Conservation (phyloP, 2,797 vertebrate species). For the Aplochiton taeniatus region DNA sequence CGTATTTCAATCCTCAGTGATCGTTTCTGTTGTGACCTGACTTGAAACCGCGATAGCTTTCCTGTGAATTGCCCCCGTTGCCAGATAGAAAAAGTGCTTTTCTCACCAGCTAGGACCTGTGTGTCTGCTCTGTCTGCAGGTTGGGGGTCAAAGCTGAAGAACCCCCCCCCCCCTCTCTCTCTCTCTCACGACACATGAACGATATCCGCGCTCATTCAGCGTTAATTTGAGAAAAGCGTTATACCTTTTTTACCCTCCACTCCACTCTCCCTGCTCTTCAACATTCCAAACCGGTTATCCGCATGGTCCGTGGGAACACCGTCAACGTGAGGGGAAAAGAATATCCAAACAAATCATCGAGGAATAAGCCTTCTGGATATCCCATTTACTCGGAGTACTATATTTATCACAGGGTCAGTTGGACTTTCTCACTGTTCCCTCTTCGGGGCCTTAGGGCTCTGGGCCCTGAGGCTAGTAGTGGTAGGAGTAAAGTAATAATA, state of each 20-base stretch:
- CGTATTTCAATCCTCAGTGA: too few species aligned
- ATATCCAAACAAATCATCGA: conserved; percentile 39
- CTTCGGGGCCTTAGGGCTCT: conserved; percentile 33
- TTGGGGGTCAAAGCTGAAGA: neutral
- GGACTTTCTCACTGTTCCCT: conserved; percentile 67
- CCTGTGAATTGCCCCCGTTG: too few species aligned
- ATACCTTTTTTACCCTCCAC: conserved; percentile 15
- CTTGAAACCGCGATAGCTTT: too few species aligned
- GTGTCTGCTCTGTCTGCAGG: neutral
- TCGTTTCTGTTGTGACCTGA: too few species aligned
- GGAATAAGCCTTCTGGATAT: conserved; percentile 60
- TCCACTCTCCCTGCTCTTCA: neutral
- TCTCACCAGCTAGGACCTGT: neutral
- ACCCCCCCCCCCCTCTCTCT: too few species aligned
- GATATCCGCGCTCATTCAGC: too few species aligned
- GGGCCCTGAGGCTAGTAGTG: conserved; percentile 39
- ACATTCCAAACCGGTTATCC: conserved; percentile 67
- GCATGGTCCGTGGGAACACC: conserved; percentile 76
- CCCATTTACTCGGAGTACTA: conserved; percentile 65
- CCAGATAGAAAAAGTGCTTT: too few species aligned
- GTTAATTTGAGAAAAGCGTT: neutral
- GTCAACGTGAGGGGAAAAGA: conserved; percentile 57
- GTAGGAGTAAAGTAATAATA: too few species aligned
- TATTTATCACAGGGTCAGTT: conserved; percentile 75
- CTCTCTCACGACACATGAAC: too few species aligned